Percentiles rank a stretch among this genome's conserved stretches.
phyloP scores from a whole-genome alignment of 1,140 invertebrate genomes.

The Brevipalpus yothersi region DNA sequence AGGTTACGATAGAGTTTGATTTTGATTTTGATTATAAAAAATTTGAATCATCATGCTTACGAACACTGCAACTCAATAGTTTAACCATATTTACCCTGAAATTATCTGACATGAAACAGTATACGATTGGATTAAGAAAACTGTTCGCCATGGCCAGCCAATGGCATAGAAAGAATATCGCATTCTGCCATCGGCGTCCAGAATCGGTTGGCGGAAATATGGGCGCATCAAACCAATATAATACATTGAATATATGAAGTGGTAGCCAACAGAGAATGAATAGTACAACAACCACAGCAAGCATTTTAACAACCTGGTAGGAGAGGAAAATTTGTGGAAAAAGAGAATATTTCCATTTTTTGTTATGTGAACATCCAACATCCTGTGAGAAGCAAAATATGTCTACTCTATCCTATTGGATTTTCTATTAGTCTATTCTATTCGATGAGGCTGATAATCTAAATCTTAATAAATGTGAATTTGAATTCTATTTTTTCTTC shows the following conservation, averaged over 20 bases:
- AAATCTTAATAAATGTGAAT: no score
- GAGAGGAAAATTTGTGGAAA: not conserved
- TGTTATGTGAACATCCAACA: not conserved
- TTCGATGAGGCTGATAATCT: no score
- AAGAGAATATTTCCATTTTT: not conserved
- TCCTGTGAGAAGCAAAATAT: not conserved
- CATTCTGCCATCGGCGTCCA: conserved; percentile 16
- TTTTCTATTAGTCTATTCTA: no score
- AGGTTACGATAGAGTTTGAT: not conserved
- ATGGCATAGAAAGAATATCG: conserved; percentile 24
- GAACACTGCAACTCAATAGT: not conserved
- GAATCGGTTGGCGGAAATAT: conserved; percentile 12
- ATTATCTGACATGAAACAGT: conserved; percentile 62
- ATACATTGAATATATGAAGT: conserved; percentile 20
- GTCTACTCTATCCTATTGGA: no score
- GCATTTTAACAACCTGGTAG: conserved; percentile 30
- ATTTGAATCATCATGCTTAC: not conserved
- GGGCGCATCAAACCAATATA: conserved; percentile 16
- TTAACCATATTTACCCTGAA: conserved; percentile 33
- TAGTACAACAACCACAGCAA: conserved; percentile 25
- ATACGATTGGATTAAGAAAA: conserved; percentile 63
- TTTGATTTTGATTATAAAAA: not conserved
- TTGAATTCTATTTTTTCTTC: no score
- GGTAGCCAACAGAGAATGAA: conserved; percentile 32
- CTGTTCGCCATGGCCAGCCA: conserved; percentile 33